Conservation (phyloP, 2,888 invertebrate genomes). For the Hemaris fuciformis region DNA sequence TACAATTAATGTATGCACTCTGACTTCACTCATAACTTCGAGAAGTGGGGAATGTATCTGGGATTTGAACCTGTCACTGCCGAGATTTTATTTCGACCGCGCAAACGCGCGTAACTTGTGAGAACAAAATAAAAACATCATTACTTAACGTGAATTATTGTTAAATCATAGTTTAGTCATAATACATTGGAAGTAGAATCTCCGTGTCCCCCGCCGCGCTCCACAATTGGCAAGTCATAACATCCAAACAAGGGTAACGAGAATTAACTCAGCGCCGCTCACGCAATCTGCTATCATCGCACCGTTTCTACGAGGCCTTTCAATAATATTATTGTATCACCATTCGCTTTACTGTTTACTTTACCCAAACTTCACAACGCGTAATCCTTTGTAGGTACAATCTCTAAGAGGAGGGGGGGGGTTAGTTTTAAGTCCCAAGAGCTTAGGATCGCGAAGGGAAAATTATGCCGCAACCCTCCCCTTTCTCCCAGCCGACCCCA, state of each 20-base stretch:
- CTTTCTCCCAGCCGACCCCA: neutral
- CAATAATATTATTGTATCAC: neutral
- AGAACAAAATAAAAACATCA: neutral
- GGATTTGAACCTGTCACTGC: too few relatives aligned
- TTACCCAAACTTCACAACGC: too few relatives aligned
- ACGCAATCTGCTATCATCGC: neutral
- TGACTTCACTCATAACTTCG: too few relatives aligned
- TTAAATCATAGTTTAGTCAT: neutral
- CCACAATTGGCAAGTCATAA: neutral
- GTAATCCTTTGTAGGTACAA: neutral
- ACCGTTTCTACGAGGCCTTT: neutral
- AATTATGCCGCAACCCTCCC: slow-evolving; percentile 7
- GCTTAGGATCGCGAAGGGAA: slow-evolving; percentile 9
- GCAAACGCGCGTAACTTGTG: too few relatives aligned
- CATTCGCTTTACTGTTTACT: neutral
- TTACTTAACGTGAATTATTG: neutral
- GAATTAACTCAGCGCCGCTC: neutral
- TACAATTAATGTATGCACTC: too few relatives aligned
- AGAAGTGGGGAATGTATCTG: too few relatives aligned
- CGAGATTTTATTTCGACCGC: too few relatives aligned
- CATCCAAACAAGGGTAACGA: neutral
- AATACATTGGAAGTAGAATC: neutral
- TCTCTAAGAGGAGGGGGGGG: neutral
- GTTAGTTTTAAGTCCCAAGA: slow-evolving; percentile 4
- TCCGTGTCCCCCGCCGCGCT: neutral